phyloP scores from a whole-genome alignment of 2,797 vertebrate species.

The Brachyrhaphis roseni region DNA sequence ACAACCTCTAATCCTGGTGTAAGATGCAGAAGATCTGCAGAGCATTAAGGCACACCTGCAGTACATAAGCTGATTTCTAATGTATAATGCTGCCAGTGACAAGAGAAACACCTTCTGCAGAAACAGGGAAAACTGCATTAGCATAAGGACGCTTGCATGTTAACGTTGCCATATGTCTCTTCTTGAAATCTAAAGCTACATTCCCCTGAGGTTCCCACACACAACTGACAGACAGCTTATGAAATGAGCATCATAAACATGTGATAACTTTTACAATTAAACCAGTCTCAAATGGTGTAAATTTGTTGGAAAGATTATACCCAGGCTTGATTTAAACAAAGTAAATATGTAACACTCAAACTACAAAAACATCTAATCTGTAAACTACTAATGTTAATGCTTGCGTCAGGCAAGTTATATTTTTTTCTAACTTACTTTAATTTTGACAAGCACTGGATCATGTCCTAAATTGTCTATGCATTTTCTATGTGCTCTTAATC shows the following conservation, averaged over 20 bases:
- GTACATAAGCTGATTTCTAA: constrained; percentile 63
- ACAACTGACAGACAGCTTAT: constrained; percentile 44
- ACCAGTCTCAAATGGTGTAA: constrained; percentile 28
- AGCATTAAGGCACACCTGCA: constrained; percentile 67
- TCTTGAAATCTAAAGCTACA: constrained; percentile 34
- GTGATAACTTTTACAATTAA: constrained; percentile 47
- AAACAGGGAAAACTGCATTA: constrained; percentile 39
- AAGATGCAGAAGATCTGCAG: constrained; percentile 59
- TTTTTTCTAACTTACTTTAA: background rate
- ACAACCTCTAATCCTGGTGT: constrained; percentile 71
- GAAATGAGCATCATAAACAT: constrained; percentile 37
- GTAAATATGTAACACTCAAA: background rate
- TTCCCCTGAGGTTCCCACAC: constrained; percentile 33
- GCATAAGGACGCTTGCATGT: constrained; percentile 40
- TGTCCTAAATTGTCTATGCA: background rate
- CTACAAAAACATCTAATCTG: background rate
- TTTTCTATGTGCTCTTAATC: background rate
- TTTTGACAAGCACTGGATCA: background rate
- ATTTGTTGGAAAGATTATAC: constrained; percentile 40
- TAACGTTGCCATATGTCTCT: constrained; percentile 52
- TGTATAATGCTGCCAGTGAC: constrained; percentile 60
- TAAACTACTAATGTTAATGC: background rate
- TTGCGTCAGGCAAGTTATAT: background rate
- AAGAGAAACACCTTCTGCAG: constrained; percentile 48
- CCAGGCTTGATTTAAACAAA: constrained; percentile 12